Evolutionary conservation across 2,797 vertebrate genomes (phyloP).

Genomic region (Pitangus sulphuratus): DNA sequence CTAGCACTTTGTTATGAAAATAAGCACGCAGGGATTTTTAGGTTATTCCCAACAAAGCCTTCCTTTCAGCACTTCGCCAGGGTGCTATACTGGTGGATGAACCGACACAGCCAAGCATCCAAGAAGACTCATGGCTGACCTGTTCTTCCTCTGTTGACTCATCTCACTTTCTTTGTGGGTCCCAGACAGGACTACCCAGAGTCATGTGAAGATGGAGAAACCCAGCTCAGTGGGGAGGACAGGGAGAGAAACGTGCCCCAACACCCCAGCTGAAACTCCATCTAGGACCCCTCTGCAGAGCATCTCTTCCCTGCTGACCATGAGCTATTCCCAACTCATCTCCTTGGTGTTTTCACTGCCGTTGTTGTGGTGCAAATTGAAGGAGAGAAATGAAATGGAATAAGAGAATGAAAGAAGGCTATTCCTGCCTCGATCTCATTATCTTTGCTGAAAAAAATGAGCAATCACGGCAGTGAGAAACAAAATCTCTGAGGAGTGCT

Average conservation of each 20-base stretch:
- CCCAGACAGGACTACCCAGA: background rate
- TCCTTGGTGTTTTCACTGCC: background rate
- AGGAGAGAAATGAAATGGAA: constrained; percentile 23
- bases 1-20: background rate
- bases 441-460: constrained; percentile 16
- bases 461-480: constrained; percentile 3
- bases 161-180: background rate
- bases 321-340: background rate
- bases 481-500: constrained; percentile 18
- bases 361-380: background rate
- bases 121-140: background rate
- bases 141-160: background rate
- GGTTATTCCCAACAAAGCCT: background rate
- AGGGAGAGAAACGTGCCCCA: background rate
- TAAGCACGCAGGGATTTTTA: background rate
- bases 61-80: background rate
- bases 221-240: background rate
- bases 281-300: background rate
- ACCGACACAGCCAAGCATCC: background rate
- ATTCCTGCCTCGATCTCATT: background rate
- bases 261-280: background rate
- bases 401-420: background rate
- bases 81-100: background rate
- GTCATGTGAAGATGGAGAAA: background rate
- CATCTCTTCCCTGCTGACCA: background rate